Evolutionary conservation across 2,888 invertebrate genomes (phyloP).

Genomic region (Mimumesa dahlbomi): DNA sequence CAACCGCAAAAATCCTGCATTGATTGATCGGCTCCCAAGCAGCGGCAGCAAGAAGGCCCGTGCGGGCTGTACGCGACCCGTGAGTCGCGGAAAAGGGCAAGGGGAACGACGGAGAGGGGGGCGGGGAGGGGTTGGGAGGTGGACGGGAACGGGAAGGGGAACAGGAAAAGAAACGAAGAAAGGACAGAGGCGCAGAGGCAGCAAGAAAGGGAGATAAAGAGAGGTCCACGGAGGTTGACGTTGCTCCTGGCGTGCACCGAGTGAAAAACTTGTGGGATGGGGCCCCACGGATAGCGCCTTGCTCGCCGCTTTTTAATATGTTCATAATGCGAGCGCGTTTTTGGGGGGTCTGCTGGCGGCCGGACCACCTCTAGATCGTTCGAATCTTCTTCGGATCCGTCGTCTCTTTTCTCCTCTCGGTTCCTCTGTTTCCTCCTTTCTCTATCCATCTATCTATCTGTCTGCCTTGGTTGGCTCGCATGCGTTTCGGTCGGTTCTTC

Average conservation of each 20-base stretch:
- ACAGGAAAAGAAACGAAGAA: constrained; percentile 37
- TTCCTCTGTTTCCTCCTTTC: constrained; percentile 22
- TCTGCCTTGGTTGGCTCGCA: constrained; percentile 27
- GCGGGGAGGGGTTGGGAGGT: constrained; percentile 16
- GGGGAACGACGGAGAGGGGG: constrained; percentile 10
- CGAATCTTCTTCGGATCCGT: constrained; percentile 36
- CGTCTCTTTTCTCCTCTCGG: constrained; percentile 12
- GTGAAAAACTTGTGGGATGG: constrained; percentile 64
- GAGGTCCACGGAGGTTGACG: constrained; percentile 55
- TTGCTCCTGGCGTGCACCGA: constrained; percentile 65
- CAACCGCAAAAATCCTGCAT: constrained; percentile 74
- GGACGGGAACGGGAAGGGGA: constrained; percentile 14
- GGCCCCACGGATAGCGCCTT: constrained; percentile 60
- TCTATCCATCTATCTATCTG: not conserved
- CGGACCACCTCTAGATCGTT: constrained; percentile 61
- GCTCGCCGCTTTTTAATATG: constrained; percentile 67
- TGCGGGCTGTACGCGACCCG: no score
- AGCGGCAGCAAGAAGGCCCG: constrained; percentile 58
- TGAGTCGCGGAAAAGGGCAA: constrained; percentile 40
- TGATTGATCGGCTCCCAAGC: constrained; percentile 74
- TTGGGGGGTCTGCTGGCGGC: constrained; percentile 50
- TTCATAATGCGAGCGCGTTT: constrained; percentile 64
- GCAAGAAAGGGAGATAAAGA: constrained; percentile 51
- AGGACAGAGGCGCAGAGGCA: constrained; percentile 40
- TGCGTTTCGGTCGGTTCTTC: constrained; percentile 42